Evolutionary conservation across 2,797 vertebrate species (phyloP), one percentile per base, ranked within the genome.

Genomic region (Vireo griseus): DNA sequence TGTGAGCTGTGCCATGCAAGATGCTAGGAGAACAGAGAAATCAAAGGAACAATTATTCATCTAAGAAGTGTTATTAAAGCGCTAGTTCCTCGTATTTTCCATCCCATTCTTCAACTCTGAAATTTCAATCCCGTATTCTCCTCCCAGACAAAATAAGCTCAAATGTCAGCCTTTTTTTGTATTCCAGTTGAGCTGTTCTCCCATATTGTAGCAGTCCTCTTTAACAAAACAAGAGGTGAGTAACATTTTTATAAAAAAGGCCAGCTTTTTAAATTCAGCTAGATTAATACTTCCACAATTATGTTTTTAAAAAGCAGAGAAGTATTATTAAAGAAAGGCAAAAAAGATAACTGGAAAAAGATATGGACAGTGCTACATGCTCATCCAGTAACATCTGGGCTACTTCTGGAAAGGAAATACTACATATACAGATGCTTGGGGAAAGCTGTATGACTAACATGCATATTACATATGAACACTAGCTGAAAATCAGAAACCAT

Each of bases 21-120:
- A 78, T 18, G 45, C 95, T 96, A 92, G 45, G 55, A 94, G 28
- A 94, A 95, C 26, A 96, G 72, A 95, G 61, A 96, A 95, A 94
- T 35, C 25, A 91, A 91, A 95, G 42, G 26, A 92, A 84, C 21
- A 91, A 65, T 78, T 72, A 96, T 58, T 93, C 77, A 85, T 44
- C 42, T 63, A 65, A 0, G 33, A 76, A 69, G n/a, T 13, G 44
- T 42, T 84, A 86, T 67, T 26, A 37, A 85, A 91, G 33, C 0
- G 0, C 24, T 69, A 62, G 4, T 12, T 81, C 19, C 28, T 89
- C 39, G 5, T 42, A 65, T 75, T 91, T 87, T 65, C 62, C 50
- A 80, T 42, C 67, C 15, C 59, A 59, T 0, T 66, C 16, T 33
- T 62, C 52, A 87, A 10, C 7, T 80, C 67, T 69, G 33, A 62